Conservation (phyloP, 2,113 vertebrate species). For the Planiliza haematocheilus region DNA sequence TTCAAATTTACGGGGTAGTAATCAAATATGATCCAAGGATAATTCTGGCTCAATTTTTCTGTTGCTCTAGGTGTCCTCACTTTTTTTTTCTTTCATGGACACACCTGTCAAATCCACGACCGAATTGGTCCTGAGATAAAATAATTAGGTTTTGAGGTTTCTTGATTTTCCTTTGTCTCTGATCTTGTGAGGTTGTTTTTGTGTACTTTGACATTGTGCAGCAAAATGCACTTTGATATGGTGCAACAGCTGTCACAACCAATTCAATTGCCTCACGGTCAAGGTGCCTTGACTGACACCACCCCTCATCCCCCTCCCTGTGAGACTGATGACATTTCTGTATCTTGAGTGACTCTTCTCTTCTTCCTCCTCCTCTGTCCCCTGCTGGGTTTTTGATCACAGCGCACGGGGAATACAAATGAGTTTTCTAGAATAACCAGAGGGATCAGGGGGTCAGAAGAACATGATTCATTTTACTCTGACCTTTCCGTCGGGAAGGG, state of each 20-base stretch:
- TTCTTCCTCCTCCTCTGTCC: conserved; percentile 30
- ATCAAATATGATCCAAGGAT: background rate
- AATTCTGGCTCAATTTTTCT: background rate
- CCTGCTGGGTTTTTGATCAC: conserved; percentile 56
- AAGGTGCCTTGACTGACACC: conserved; percentile 60
- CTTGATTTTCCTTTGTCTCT: conserved; percentile 8
- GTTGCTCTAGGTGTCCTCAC: background rate
- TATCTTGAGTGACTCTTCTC: conserved; percentile 51
- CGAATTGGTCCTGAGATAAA: background rate
- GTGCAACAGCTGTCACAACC: conserved; percentile 54
- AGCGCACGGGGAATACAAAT: conserved; percentile 55
- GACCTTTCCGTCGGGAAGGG: conserved; percentile 34
- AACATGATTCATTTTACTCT: conserved; percentile 46
- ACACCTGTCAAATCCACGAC: background rate
- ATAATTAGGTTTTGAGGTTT: conserved; percentile 6
- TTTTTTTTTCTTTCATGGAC: background rate
- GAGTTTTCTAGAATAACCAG: conserved; percentile 45
- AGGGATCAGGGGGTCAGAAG: conserved; percentile 19
- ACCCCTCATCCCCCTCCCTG: conserved; percentile 29
- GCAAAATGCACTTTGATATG: conserved; percentile 59
- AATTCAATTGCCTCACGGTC: conserved; percentile 50
- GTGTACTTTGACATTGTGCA: conserved; percentile 27
- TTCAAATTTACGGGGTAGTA: conserved; percentile 16
- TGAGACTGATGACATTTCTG: conserved; percentile 69
- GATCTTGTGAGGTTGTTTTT: background rate